Conservation (phyloP, 23 tunicate genomes). For the Ascidia mentula region DNA sequence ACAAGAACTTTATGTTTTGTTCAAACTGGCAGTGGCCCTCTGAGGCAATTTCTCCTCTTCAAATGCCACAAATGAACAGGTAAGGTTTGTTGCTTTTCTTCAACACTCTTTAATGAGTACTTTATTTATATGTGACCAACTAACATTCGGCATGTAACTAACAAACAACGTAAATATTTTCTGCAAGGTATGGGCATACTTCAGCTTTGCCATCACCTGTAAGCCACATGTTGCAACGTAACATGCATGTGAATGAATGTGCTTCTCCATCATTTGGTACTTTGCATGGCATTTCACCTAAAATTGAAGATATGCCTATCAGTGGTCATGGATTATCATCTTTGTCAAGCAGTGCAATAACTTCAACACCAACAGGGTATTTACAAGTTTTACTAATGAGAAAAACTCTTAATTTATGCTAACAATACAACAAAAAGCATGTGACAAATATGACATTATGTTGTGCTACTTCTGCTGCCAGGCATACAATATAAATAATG, state of each 20-base stretch:
- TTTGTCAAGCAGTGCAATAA: constrained; percentile 4
- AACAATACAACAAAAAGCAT: too few relatives aligned
- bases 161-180: neutral
- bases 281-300: constrained; percentile 8
- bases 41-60: constrained; percentile 29
- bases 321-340: neutral
- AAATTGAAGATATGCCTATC: neutral
- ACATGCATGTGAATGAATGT: neutral
- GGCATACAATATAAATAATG: too few relatives aligned
- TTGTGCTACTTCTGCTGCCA: too few relatives aligned
- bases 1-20: constrained; percentile 41
- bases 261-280: neutral
- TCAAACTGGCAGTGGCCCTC: constrained; percentile 61
- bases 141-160: neutral
- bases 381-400: too few relatives aligned
- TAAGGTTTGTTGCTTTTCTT: neutral
- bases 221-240: neutral
- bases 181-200: neutral
- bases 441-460: too few relatives aligned
- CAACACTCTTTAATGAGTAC: neutral
- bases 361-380: constrained; percentile 70
- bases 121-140: neutral
- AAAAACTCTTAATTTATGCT: too few relatives aligned
- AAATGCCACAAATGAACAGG: constrained; percentile 30
- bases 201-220: neutral